Conservation (phyloP, 2,888 invertebrate genomes). For the Mesorhabditis belari region DNA sequence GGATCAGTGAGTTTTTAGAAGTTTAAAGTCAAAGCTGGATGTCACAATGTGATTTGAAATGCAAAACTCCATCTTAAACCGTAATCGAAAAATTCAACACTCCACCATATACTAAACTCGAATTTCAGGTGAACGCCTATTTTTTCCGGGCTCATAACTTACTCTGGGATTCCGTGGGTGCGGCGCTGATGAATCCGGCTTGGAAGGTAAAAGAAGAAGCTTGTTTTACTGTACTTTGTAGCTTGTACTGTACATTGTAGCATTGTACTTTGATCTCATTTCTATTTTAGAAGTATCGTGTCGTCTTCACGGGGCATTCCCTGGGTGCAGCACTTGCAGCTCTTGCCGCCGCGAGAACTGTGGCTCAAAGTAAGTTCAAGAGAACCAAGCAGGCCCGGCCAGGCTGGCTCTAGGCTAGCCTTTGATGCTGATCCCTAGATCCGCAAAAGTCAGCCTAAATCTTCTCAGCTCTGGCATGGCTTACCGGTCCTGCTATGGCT, state of each 20-base stretch:
- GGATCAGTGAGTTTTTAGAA: constrained; percentile 27
- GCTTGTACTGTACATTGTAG: not conserved
- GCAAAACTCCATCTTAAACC: not conserved
- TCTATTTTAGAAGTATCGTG: constrained; percentile 26
- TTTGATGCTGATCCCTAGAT: too few relatives aligned
- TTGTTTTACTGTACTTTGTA: not conserved
- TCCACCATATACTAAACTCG: not conserved
- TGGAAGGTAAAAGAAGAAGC: constrained; percentile 13
- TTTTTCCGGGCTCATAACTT: constrained; percentile 36
- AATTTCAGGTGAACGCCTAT: constrained; percentile 41
- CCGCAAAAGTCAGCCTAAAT: too few relatives aligned
- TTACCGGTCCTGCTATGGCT: too few relatives aligned
- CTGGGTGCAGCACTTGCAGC: constrained; percentile 40
- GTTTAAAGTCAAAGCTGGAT: not conserved
- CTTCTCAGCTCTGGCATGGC: too few relatives aligned
- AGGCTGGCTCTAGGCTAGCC: too few relatives aligned
- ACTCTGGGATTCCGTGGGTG: constrained; percentile 34
- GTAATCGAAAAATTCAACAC: not conserved
- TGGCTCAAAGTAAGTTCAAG: constrained; percentile 6
- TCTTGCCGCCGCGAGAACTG: constrained; percentile 9
- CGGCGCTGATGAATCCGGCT: constrained; percentile 20
- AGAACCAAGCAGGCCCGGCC: not conserved
- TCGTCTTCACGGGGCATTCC: constrained; percentile 47
- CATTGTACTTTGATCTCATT: not conserved
- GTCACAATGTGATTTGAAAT: not conserved